Percentiles rank a stretch among this genome's conserved stretches.
phyloP scores from a whole-genome alignment of 1,140 invertebrate species.

The Mizuhopecten yessoensis region DNA sequence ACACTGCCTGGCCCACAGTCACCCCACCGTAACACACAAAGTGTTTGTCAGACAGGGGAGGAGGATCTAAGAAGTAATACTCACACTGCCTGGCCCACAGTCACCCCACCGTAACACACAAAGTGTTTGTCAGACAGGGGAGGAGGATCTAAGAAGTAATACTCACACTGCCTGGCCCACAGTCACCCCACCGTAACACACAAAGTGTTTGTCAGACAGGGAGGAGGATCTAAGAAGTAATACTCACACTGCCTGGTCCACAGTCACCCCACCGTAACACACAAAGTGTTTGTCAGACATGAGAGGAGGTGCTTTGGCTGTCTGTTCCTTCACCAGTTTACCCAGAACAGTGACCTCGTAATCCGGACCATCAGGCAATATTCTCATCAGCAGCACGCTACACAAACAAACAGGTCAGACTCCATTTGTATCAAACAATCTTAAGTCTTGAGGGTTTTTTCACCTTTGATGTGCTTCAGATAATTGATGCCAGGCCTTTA shows the following conservation, averaged over 20 bases:
- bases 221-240: background rate
- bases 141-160: too few relatives aligned
- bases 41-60: too few relatives aligned
- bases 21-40: too few relatives aligned
- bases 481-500: too few relatives aligned
- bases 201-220: background rate
- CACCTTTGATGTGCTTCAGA: too few relatives aligned
- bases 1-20: too few relatives aligned
- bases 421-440: too few relatives aligned
- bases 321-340: constrained; percentile 49
- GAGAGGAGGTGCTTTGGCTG: constrained; percentile 43
- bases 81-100: constrained; percentile 36
- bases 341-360: constrained; percentile 67
- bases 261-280: constrained; percentile 67
- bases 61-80: too few relatives aligned
- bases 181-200: constrained; percentile 65
- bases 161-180: constrained; percentile 49
- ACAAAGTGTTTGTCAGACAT: constrained; percentile 66
- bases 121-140: too few relatives aligned
- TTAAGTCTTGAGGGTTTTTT: too few relatives aligned
- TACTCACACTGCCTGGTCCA: constrained; percentile 64
- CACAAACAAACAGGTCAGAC: too few relatives aligned
- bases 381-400: constrained; percentile 66
- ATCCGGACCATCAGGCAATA: constrained; percentile 68
- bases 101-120: too few relatives aligned